phyloP scores from a whole-genome alignment of 2,888 invertebrate species.

The Tanaodytes sp. region DNA sequence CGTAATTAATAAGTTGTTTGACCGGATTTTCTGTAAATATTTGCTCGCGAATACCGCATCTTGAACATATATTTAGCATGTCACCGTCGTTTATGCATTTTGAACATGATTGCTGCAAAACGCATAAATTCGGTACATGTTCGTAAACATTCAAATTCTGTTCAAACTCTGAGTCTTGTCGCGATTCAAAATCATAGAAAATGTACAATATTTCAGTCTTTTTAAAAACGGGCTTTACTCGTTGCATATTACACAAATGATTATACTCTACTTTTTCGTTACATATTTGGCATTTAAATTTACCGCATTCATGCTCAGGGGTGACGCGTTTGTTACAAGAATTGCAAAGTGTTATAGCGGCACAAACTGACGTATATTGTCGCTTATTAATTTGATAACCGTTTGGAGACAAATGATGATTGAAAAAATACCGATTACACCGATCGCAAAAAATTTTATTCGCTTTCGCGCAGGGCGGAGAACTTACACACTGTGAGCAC shows the following conservation, averaged over 20 bases:
- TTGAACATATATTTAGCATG: neutral
- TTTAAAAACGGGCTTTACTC: neutral
- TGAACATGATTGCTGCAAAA: neutral
- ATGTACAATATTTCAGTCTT: neutral
- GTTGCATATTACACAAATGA: constrained; percentile 14
- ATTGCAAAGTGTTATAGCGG: too few relatives aligned
- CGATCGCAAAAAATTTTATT: too few relatives aligned
- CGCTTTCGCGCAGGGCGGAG: too few relatives aligned
- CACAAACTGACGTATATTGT: too few relatives aligned
- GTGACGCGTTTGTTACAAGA: too few relatives aligned
- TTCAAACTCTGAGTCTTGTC: constrained; percentile 63
- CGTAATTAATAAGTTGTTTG: constrained; percentile 30
- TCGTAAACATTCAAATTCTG: neutral
- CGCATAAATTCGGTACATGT: neutral
- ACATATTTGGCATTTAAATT: too few relatives aligned
- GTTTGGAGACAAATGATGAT: too few relatives aligned
- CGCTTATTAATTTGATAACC: too few relatives aligned
- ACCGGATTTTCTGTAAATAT: constrained; percentile 11
- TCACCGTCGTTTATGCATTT: constrained; percentile 11
- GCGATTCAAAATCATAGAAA: neutral
- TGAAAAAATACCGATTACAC: too few relatives aligned
- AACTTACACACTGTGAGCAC: too few relatives aligned
- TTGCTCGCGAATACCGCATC: neutral
- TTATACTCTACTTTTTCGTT: neutral
- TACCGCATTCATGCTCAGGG: too few relatives aligned